A percentile compares a stretch with the other conserved stretches of the same genome.
These are phyloP conservation scores for Drosophila meridiana DNA, from an alignment of 2,888 invertebrate species.

Conservation along the genomic window DNA sequence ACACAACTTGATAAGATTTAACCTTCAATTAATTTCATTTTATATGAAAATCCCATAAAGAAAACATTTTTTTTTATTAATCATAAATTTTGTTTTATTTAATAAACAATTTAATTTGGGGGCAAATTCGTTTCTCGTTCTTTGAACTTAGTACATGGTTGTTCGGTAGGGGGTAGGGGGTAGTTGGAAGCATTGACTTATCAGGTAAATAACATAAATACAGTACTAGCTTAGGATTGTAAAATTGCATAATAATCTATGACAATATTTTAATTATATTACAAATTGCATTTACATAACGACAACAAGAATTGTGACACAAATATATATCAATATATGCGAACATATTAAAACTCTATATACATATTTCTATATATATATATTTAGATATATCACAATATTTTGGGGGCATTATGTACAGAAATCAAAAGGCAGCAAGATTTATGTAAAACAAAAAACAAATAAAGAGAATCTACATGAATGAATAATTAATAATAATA, in stretches of 20 bases:
- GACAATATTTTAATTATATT: constrained; percentile 29
- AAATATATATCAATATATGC: constrained; percentile 43
- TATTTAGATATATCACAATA: constrained; percentile 71
- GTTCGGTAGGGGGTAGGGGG: background rate
- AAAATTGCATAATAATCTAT: constrained; percentile 44
- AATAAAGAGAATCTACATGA: background rate
- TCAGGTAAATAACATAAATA: constrained; percentile 37
- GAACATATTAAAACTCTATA: constrained; percentile 44
- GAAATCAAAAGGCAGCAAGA: constrained; percentile 33
- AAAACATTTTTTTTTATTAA: background rate
- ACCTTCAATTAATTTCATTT: background rate
- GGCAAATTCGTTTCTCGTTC: constrained; percentile 59
- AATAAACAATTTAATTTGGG: constrained; percentile 28
- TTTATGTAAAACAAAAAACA: background rate
- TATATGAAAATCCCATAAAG: background rate
- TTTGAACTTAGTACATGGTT: constrained; percentile 5
- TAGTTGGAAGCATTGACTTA: constrained; percentile 26
- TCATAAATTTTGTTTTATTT: constrained; percentile 54
- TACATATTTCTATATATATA: constrained; percentile 45
- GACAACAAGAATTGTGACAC: constrained; percentile 62
- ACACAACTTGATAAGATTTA: background rate
- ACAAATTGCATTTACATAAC: constrained; percentile 51
- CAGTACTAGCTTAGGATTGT: constrained; percentile 44
- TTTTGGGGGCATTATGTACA: constrained; percentile 49
- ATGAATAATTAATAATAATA: constrained; percentile 9